Evolutionary conservation across 37 sponge, comb jelly and placozoan genomes (phyloP).

Genomic region (Ianthella basta): DNA sequence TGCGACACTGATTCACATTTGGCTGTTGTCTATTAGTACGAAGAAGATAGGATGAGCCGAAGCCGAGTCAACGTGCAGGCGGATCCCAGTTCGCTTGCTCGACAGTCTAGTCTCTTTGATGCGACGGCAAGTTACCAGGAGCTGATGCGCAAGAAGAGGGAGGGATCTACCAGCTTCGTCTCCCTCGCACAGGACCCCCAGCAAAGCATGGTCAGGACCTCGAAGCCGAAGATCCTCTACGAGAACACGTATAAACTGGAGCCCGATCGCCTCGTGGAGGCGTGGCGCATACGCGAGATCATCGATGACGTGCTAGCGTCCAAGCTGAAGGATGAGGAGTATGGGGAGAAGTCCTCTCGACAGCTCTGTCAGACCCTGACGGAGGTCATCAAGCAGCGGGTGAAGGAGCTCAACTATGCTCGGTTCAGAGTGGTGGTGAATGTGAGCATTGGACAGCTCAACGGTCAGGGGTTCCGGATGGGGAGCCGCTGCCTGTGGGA

Average conservation of each 20-base stretch:
- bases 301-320: constrained; percentile 62
- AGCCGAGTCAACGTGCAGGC: constrained; percentile 26
- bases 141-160: constrained; percentile 33
- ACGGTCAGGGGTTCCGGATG: constrained; percentile 83
- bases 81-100: constrained; percentile 24
- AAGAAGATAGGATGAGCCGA: background rate
- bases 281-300: constrained; percentile 61
- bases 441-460: constrained; percentile 89
- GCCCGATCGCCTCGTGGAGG: constrained; percentile 62
- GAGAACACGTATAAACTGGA: constrained; percentile 92
- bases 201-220: background rate
- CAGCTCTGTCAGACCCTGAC: constrained; percentile 70
- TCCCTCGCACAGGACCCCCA: constrained; percentile 57
- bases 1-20: too few species aligned
- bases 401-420: constrained; percentile 84
- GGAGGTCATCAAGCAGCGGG: constrained; percentile 74
- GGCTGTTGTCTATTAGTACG: too few species aligned
- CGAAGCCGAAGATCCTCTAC: constrained; percentile 60
- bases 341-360: constrained; percentile 57
- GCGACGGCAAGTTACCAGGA: constrained; percentile 63
- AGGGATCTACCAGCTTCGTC: constrained; percentile 36
- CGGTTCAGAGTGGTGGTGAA: constrained; percentile 85
- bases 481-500: constrained; percentile 96
- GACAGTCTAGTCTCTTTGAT: constrained; percentile 61
- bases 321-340: constrained; percentile 75